These are phyloP conservation scores for Tridacna crocea DNA, from an alignment of 2,888 invertebrate species.

Conservation along the genomic window DNA sequence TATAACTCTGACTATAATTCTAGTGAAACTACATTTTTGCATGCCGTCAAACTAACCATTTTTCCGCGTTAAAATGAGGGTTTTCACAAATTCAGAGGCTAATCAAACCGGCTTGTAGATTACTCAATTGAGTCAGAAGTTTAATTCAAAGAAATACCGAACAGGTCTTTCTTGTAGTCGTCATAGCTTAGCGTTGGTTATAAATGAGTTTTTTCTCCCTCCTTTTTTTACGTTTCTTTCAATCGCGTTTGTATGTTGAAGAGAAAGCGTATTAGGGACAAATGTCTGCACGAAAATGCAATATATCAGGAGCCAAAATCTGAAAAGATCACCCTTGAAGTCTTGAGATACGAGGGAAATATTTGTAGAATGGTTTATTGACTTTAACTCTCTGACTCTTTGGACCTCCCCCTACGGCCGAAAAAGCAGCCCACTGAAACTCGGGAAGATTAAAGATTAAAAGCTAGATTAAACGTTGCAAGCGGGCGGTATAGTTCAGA, in stretches of 20 bases:
- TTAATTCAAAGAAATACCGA: slow-evolving; percentile 9
- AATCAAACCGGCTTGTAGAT: neutral
- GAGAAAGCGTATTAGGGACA: neutral
- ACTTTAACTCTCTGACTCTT: too few species aligned
- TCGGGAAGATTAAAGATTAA: too few species aligned
- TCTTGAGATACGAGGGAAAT: too few species aligned
- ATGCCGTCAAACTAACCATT: neutral
- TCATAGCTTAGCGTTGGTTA: neutral
- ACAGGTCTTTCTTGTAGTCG: slow-evolving; percentile 5
- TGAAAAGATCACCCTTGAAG: too few species aligned
- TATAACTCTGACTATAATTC: neutral
- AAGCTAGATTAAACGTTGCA: too few species aligned
- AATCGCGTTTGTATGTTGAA: slow-evolving; percentile 4
- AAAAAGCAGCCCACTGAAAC: too few species aligned
- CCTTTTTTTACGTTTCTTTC: neutral
- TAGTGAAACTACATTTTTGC: neutral
- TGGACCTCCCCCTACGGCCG: too few species aligned
- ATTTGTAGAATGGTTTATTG: too few species aligned
- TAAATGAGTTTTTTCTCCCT: slow-evolving; percentile 10
- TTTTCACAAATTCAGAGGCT: slow-evolving; percentile 7
- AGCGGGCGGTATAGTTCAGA: too few species aligned
- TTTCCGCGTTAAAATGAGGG: neutral
- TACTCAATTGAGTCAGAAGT: slow-evolving; percentile 7
- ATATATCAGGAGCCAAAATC: neutral
- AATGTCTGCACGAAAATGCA: neutral